A percentile compares a stretch with the other conserved stretches of the same genome.
These are phyloP conservation scores for Limnephilus auricula DNA, from an alignment of 2,888 invertebrate species.

Conservation along the genomic window DNA sequence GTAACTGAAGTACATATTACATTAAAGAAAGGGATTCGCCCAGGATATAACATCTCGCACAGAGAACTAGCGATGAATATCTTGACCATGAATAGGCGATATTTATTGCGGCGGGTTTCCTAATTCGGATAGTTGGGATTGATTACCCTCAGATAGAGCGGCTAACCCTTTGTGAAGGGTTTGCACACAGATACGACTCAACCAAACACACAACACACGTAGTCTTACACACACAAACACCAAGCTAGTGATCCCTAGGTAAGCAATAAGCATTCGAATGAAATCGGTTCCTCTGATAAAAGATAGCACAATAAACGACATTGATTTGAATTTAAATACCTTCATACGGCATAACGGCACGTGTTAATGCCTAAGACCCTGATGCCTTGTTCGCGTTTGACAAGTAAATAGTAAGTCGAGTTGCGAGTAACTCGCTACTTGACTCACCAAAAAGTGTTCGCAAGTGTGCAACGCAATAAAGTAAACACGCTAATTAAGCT, in stretches of 20 bases:
- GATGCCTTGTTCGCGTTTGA: no score
- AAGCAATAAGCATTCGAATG: not conserved
- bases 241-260: not conserved
- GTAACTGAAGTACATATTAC: not conserved
- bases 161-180: constrained; percentile 39
- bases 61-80: constrained; percentile 41
- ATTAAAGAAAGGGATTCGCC: not conserved
- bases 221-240: not conserved
- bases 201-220: no score
- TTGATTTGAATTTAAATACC: not conserved
- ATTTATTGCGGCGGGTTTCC: constrained; percentile 48
- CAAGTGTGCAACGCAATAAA: no score
- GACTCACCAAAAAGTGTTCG: no score
- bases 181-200: not conserved
- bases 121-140: constrained; percentile 48
- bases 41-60: constrained; percentile 20
- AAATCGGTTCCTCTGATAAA: not conserved
- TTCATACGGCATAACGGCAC: not conserved
- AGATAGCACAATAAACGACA: not conserved
- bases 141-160: constrained; percentile 40
- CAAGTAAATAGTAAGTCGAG: no score
- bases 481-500: no score
- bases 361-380: not conserved
- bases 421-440: no score
- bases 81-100: constrained; percentile 38